A percentile compares a stretch with the other conserved stretches of the same genome.
phyloP scores from a whole-genome alignment of 2,113 vertebrate species.

The Psittacara wagleri region DNA sequence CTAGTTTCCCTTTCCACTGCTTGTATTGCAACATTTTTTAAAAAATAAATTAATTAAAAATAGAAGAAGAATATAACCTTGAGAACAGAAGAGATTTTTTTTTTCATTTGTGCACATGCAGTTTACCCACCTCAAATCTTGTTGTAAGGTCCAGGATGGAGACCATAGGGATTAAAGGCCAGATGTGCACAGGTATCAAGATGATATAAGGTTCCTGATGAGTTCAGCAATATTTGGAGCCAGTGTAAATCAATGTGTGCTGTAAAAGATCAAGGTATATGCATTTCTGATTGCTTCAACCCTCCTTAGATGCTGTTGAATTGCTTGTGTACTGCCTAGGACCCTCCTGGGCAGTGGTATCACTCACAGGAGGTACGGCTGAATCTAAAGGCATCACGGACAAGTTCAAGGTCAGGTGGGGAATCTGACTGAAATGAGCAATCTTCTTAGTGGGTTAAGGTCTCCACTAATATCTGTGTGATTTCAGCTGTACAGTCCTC shows the following conservation, averaged over 20 bases:
- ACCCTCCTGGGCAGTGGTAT: background rate
- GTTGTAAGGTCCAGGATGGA: background rate
- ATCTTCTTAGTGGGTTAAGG: background rate
- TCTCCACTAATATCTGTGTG: background rate
- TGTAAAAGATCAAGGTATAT: background rate
- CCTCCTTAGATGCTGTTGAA: background rate
- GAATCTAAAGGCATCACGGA: background rate
- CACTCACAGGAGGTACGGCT: rapidly evolving
- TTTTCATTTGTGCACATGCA: background rate
- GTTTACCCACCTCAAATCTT: background rate
- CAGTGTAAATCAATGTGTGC: background rate
- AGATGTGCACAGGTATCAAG: background rate
- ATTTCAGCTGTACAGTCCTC: background rate
- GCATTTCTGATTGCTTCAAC: background rate
- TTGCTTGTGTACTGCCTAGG: background rate
- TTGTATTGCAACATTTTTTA: background rate
- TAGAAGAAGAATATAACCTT: background rate
- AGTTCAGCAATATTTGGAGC: background rate
- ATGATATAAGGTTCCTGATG: background rate
- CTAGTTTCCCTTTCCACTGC: background rate
- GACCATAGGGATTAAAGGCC: background rate
- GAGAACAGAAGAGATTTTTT: background rate
- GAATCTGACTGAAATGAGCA: background rate
- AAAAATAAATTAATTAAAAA: background rate
- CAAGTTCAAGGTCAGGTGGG: background rate